Base-by-base conservation (phyloP, 2,797 vertebrate genomes). In the Sebastes oblongus region DNA sequence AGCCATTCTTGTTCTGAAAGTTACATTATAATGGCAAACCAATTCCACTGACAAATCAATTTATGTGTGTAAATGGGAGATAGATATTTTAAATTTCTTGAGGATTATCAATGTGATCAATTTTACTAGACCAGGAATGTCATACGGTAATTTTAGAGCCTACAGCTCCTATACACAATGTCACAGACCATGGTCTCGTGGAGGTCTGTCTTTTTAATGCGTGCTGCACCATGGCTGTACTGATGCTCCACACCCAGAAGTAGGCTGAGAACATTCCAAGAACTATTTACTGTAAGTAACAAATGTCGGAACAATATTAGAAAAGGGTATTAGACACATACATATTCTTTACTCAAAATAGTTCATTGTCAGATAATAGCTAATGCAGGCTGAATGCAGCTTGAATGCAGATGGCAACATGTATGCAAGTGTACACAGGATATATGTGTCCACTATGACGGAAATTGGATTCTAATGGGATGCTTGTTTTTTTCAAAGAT, bases 191-290 rank as follows among this genome's bases (percentile, higher is more conserved):
- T 3, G 1, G 52, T 50, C 36, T 29, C 7, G 50, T 46, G 12
- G 27, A 59, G 39, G 30, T 66, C 55, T 36, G 29, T 36, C 30
- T 55, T 68, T 39, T 67, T 30, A 58, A 66, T 73, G 13, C 1
- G 64, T 78, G 24, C 62, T 86, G 75, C 22, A 70, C 20, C 82
- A 7, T 50, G 75, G 20, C 82, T 80, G 68, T 66, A 72, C 42
- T 81, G 65, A 62, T 78, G 70, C 73, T 60, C 24, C 81, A 77
- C 22, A 34, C 29, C 27, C 32, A 75, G 14, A 22, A 61, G 25
- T 3, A 32, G 60, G 6, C 67, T 64, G 24, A 27, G 46, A 62
- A 46, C 60, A 71, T 30, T 14, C n/a, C 12, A 59, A 29, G 2
- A 56, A 72, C 20, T 30, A 9, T 42, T 3, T 20, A 39, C 30